Base-by-base conservation (phyloP, 2,888 invertebrate species). In the Lepidonotus clava region DNA sequence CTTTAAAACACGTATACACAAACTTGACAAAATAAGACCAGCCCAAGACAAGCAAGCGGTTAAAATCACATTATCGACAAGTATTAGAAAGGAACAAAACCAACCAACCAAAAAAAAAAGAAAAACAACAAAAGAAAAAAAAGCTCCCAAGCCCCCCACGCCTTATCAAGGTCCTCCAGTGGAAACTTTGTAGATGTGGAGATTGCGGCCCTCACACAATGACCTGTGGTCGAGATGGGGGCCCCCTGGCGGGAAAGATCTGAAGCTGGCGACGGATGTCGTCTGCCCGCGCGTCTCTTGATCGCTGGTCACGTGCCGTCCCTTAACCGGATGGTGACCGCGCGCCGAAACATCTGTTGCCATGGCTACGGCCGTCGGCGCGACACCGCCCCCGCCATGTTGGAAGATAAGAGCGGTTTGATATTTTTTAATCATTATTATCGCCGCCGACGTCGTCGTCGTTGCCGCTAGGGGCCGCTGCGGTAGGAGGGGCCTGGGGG, bases 321-420 rank as follows among this genome's bases (percentile, higher is more conserved):
- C 24, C 28, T 28, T 21, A 6, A 80, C 80, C 80, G 80, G 80
- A 80, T 80, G 80, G 46, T 41, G 80, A 80, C 80, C 28, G 21
- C 41, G 80, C 46, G 80, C 46, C 80, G 80, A 80, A 80, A 80
- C 80, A 80, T 80, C 80, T 80, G 80, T 80, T 80, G 51, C 80
- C 80, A 80, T 80, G 80, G 51, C 80, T 46, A 46, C 80, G 46
- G 41, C 34, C 71, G 71, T 34, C 38, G 36, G 80, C 21, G 80
- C 80, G 80, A 80, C 80, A 80, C 80, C 80, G 46, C 41, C 80
- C 80, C 80, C 11, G 41, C 41, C 51, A 51, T 80, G 71, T 34
- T 71, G 34, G 38, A 21, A 80, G 80, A 80, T 80, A 80, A 80
- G 80, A 1, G 0, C 8, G 46, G 28, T 80, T 46, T 80, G 51